Evolutionary conservation across 2,888 invertebrate genomes (phyloP).

Genomic region (Ophioninae sp.): DNA sequence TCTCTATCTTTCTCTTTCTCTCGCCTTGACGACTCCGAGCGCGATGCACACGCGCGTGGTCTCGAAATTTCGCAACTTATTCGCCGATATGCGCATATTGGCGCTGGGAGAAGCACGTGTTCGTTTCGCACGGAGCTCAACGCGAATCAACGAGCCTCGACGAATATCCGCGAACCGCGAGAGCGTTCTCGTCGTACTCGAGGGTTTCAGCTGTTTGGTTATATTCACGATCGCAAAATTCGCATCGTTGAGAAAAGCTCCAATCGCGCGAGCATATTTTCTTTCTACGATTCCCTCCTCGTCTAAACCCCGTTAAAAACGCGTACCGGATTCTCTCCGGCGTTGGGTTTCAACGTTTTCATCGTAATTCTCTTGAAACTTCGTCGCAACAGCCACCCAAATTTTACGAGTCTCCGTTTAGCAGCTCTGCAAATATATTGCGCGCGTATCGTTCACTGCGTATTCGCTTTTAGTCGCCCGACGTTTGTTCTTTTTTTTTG

Average conservation of each 20-base stretch:
- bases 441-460: no score
- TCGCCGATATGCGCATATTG: constrained; percentile 7
- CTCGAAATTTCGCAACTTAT: constrained; percentile 37
- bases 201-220: constrained; percentile 1
- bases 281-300: constrained; percentile 18
- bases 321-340: background rate
- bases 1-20: background rate
- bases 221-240: constrained; percentile 3
- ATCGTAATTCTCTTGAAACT: constrained; percentile 11
- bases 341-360: constrained; percentile 11
- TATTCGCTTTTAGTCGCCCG: background rate
- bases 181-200: background rate
- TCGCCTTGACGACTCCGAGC: background rate
- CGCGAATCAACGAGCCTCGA: constrained; percentile 23
- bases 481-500: background rate
- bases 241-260: background rate
- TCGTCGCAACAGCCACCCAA: background rate
- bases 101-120: constrained; percentile 2
- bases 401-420: background rate
- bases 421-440: no score
- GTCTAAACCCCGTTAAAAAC: background rate
- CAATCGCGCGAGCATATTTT: background rate
- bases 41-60: constrained; percentile 3
- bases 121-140: constrained; percentile 29
- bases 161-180: constrained; percentile 14